Evolutionary conservation across 2,888 invertebrate species (phyloP).

Genomic region (Melanostoma scalare): DNA sequence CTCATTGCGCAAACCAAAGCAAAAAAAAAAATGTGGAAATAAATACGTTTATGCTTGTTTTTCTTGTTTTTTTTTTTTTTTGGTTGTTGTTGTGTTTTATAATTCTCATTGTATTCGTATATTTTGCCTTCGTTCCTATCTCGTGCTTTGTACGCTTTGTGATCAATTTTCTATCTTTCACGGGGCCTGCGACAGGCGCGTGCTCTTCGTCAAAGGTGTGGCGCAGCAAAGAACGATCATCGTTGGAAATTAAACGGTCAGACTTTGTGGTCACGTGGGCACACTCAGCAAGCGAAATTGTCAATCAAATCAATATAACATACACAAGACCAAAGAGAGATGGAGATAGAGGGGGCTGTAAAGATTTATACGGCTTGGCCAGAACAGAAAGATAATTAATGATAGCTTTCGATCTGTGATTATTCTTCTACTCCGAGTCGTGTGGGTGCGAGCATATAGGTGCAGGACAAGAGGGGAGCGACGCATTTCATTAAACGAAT

Average conservation of each 20-base stretch:
- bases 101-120: background rate
- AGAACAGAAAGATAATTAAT: slow-evolving; percentile 70
- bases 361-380: slow-evolving; percentile 37
- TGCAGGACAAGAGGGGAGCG: slow-evolving; percentile 50
- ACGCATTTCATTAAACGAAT: slow-evolving; percentile 73
- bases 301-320: slow-evolving; percentile 72
- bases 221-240: slow-evolving; percentile 59
- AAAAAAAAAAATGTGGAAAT: slow-evolving; percentile 6
- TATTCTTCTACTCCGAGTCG: slow-evolving; percentile 52
- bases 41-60: slow-evolving; percentile 9
- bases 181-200: slow-evolving; percentile 70
- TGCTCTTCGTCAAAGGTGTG: slow-evolving; percentile 67
- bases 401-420: slow-evolving; percentile 72
- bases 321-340: slow-evolving; percentile 13
- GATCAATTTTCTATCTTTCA: slow-evolving; percentile 68
- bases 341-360: background rate
- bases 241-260: slow-evolving; percentile 72
- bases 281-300: slow-evolving; percentile 71
- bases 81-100: slow-evolving; percentile 27
- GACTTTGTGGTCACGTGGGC: slow-evolving; percentile 71
- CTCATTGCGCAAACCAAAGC: slow-evolving; percentile 56
- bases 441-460: slow-evolving; percentile 59
- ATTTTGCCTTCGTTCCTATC: slow-evolving; percentile 42
- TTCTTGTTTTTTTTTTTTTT: slow-evolving; percentile 18
- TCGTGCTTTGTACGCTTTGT: slow-evolving; percentile 45